These are phyloP conservation scores for Luperina nickerlii DNA, from an alignment of 2,888 invertebrate species.

Conservation along the genomic window DNA sequence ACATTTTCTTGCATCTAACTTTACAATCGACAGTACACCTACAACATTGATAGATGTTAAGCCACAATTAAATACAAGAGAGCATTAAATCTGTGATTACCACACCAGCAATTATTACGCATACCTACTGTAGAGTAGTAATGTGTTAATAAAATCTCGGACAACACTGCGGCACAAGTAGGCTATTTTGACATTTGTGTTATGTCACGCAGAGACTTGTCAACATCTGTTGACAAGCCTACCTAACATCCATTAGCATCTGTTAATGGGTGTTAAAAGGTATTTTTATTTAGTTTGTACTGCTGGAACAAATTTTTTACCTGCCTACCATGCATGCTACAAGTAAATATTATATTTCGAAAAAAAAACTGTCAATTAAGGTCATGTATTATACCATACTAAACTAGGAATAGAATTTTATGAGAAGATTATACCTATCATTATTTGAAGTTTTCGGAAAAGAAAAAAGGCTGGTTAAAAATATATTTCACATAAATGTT, in stretches of 20 bases:
- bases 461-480: neutral
- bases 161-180: conserved; percentile 39
- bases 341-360: neutral
- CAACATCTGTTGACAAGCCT: conserved; percentile 20
- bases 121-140: conserved; percentile 28
- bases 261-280: conserved; percentile 29
- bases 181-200: conserved; percentile 62
- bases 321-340: too few species aligned
- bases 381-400: neutral
- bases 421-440: neutral
- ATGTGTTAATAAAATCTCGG: conserved; percentile 51
- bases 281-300: conserved; percentile 18
- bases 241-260: neutral
- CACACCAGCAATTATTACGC: conserved; percentile 55
- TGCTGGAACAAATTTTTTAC: neutral
- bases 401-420: neutral
- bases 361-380: neutral
- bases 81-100: conserved; percentile 56
- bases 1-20: conserved; percentile 10
- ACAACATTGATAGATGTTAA: conserved; percentile 14
- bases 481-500: neutral
- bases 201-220: conserved; percentile 55
- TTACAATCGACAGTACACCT: conserved; percentile 1
- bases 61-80: conserved; percentile 37
- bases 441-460: neutral